phyloP scores from a whole-genome alignment of 2,888 invertebrate species.

The Epinotia demarniana region DNA sequence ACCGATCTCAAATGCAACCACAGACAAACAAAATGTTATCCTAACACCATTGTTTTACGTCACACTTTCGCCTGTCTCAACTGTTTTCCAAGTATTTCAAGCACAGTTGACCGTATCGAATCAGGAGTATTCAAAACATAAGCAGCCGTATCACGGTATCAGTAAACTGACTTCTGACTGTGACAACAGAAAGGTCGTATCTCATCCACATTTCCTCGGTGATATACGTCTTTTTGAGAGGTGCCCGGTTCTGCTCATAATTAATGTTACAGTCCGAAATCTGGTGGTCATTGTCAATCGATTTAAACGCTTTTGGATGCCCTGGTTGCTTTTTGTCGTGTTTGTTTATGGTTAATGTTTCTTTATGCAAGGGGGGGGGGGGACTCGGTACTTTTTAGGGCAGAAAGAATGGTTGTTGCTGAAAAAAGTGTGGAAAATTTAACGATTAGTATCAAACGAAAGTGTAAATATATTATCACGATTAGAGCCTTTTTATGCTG shows the following conservation, averaged over 20 bases:
- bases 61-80: neutral
- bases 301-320: constrained; percentile 57
- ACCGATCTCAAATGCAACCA: neutral
- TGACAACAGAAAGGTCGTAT: neutral
- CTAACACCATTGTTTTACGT: neutral
- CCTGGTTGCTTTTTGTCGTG: constrained; percentile 51
- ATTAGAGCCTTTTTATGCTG: neutral
- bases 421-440: neutral
- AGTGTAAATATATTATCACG: neutral
- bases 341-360: constrained; percentile 1
- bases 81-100: neutral
- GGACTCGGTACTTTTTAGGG: neutral
- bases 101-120: constrained; percentile 33
- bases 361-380: neutral
- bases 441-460: neutral
- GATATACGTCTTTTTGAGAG: neutral
- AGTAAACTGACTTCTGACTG: neutral
- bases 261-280: constrained; percentile 54
- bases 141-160: constrained; percentile 15
- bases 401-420: neutral
- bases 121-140: constrained; percentile 26
- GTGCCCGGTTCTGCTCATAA: constrained; percentile 20
- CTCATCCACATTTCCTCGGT: neutral
- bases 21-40: neutral
- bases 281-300: constrained; percentile 51